Percentiles rank a stretch among this genome's conserved stretches.
Conservation (phyloP, 2,888 invertebrate genomes). For the Augiades crinisus region DNA sequence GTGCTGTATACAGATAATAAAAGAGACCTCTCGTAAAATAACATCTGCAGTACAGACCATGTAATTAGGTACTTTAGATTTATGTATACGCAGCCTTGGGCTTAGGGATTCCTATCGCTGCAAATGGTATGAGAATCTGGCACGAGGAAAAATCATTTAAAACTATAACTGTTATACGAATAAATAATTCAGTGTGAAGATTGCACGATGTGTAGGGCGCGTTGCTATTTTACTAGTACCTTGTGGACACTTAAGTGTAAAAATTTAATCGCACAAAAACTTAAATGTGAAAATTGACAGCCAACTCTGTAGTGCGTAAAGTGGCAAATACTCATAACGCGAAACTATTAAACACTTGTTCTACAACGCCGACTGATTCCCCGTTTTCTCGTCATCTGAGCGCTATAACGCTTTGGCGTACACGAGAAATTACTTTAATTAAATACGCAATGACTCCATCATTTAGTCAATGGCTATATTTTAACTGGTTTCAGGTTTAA, state of each 20-base stretch:
- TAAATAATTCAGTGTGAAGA: no score
- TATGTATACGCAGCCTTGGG: slow-evolving; percentile 9
- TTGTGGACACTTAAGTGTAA: no score
- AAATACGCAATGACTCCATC: not conserved
- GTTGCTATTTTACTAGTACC: no score
- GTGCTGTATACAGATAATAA: slow-evolving; percentile 37
- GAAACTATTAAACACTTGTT: no score
- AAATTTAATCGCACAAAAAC: no score
- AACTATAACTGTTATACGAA: no score
- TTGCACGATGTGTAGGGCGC: no score
- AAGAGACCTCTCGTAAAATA: slow-evolving; percentile 9
- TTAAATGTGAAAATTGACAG: no score
- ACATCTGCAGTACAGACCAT: not conserved
- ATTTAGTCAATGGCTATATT: not conserved
- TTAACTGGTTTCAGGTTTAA: not conserved
- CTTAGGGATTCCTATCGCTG: slow-evolving; percentile 1
- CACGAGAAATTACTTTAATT: not conserved
- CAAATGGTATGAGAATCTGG: slow-evolving; percentile 2
- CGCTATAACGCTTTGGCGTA: not conserved
- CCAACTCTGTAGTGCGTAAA: no score
- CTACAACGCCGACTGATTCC: not conserved
- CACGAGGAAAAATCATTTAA: slow-evolving; percentile 2
- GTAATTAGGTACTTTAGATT: slow-evolving; percentile 15
- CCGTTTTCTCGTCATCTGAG: not conserved
- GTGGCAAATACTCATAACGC: no score